Percentiles rank a stretch among this genome's conserved stretches.
Evolutionary conservation across 53 echinoderm and acorn worm genomes (phyloP).

Genomic region (Antedon mediterranea): DNA sequence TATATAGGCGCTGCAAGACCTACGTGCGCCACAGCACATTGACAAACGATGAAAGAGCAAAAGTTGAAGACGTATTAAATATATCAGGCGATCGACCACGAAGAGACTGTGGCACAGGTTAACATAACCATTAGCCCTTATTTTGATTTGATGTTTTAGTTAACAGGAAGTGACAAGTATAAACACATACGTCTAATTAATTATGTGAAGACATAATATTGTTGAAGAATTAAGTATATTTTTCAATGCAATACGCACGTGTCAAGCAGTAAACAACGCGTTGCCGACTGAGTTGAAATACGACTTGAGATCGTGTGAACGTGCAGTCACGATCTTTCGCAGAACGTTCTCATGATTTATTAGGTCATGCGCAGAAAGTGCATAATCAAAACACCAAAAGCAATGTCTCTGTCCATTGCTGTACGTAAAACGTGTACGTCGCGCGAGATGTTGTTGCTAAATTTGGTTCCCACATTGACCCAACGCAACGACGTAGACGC

Average conservation of each 20-base stretch:
- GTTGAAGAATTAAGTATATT: background rate
- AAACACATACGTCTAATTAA: background rate
- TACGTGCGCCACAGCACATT: too few species aligned
- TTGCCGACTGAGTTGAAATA: background rate
- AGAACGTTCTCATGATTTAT: too few species aligned
- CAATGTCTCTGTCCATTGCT: too few species aligned
- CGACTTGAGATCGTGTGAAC: background rate
- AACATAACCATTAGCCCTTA: background rate
- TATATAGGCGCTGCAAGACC: too few species aligned
- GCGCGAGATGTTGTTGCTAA: too few species aligned
- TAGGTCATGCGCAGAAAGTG: background rate
- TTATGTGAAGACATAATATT: background rate
- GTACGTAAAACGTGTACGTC: background rate
- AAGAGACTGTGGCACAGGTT: background rate
- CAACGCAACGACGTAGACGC: background rate
- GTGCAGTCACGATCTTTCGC: background rate
- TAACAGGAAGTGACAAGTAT: background rate
- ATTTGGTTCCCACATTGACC: too few species aligned
- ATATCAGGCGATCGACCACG: background rate
- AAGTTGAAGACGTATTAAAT: too few species aligned
- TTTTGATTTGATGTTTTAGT: background rate
- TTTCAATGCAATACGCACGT: background rate
- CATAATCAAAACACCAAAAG: background rate
- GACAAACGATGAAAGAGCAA: too few species aligned
- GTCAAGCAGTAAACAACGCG: background rate